phyloP scores from a whole-genome alignment of 2,888 invertebrate species.

The Ellobium chinense region DNA sequence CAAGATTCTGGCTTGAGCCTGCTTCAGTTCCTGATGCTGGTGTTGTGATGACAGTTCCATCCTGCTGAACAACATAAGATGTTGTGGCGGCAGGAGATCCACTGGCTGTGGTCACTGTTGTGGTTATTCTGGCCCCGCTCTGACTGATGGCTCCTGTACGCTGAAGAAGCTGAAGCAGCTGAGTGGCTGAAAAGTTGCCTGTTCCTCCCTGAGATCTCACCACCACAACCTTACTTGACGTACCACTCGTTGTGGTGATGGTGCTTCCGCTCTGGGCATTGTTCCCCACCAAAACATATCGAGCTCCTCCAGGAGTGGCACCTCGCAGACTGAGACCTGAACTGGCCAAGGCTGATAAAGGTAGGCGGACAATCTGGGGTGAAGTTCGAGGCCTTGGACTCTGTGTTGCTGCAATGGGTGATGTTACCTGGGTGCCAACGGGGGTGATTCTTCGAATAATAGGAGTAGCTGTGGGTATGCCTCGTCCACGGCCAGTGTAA shows the following conservation, averaged over 20 bases:
- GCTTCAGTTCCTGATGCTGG: background rate
- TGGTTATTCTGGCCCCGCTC: constrained; percentile 11
- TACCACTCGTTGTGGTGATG: background rate
- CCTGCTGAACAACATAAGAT: constrained; percentile 28
- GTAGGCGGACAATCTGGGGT: constrained; percentile 26
- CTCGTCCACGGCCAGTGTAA: constrained; percentile 28
- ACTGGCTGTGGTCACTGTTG: constrained; percentile 4
- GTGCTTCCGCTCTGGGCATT: background rate
- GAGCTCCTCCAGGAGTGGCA: background rate
- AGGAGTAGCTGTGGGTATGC: background rate
- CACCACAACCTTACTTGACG: constrained; percentile 25
- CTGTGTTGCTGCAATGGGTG: background rate
- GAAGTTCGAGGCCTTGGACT: background rate
- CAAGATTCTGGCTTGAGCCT: too few species aligned
- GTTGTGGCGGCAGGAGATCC: background rate
- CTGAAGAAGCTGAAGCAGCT: constrained; percentile 41
- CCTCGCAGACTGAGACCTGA: constrained; percentile 6
- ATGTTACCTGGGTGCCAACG: background rate
- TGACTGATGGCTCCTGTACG: constrained; percentile 29
- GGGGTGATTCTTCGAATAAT: background rate
- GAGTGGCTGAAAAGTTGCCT: constrained; percentile 15
- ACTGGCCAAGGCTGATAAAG: constrained; percentile 18
- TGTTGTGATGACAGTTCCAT: background rate
- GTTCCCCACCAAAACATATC: constrained; percentile 20
- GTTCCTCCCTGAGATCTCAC: constrained; percentile 32